These are phyloP conservation scores for Metallyticus violacea DNA, from an alignment of 2,888 invertebrate species.

Conservation along the genomic window DNA sequence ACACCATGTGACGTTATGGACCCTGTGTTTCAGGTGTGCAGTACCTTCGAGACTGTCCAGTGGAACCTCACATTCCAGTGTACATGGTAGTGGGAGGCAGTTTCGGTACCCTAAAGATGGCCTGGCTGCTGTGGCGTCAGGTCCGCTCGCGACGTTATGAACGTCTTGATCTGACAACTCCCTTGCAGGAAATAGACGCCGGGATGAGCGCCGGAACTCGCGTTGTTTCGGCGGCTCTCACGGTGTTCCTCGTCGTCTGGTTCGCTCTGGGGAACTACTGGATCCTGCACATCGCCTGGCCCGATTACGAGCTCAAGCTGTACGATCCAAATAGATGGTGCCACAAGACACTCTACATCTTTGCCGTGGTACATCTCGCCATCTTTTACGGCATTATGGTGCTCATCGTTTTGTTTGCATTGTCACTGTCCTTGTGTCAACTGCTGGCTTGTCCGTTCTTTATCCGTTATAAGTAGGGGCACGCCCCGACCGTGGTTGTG, in stretches of 20 bases:
- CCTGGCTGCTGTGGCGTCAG: slow-evolving; percentile 65
- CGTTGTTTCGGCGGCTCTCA: slow-evolving; percentile 64
- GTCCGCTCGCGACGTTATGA: slow-evolving; percentile 57
- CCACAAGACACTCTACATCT: slow-evolving; percentile 72
- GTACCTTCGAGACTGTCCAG: slow-evolving; percentile 75
- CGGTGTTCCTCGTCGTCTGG: slow-evolving; percentile 68
- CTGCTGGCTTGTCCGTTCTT: slow-evolving; percentile 63
- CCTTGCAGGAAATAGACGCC: slow-evolving; percentile 39
- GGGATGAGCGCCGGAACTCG: slow-evolving; percentile 54
- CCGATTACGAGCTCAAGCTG: slow-evolving; percentile 66
- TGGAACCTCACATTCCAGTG: slow-evolving; percentile 71
- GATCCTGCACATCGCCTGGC: slow-evolving; percentile 74
- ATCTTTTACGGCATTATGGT: slow-evolving; percentile 65
- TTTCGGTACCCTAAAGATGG: slow-evolving; percentile 67
- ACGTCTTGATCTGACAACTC: slow-evolving; percentile 38
- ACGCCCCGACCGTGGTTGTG: background rate
- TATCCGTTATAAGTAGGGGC: slow-evolving; percentile 37
- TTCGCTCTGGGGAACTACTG: slow-evolving; percentile 77
- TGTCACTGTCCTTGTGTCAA: slow-evolving; percentile 65
- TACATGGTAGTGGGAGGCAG: slow-evolving; percentile 84
- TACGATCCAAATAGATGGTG: slow-evolving; percentile 80
- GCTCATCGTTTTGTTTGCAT: slow-evolving; percentile 54
- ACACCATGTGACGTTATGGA: background rate
- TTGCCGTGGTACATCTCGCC: slow-evolving; percentile 69
- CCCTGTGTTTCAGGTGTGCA: slow-evolving; percentile 63